Conservation (phyloP, 2,113 vertebrate genomes). For the rabbit (Oryctolagus cuniculus) region DNA sequence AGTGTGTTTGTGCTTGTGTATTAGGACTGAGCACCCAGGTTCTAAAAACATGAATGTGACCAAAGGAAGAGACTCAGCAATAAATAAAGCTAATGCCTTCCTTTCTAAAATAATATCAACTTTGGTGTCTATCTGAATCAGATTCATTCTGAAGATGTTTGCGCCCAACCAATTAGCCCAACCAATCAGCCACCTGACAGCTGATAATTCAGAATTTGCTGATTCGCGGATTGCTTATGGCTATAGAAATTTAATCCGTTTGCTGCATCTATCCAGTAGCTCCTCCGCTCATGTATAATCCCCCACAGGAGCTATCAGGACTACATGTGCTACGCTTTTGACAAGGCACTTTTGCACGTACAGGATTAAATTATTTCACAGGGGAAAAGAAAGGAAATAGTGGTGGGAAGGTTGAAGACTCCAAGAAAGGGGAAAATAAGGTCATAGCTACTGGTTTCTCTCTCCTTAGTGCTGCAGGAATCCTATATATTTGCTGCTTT, state of each 20-base stretch:
- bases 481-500: not conserved
- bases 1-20: not conserved
- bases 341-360: conserved; percentile 66
- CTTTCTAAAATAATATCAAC: conserved; percentile 22
- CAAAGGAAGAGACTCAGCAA: not conserved
- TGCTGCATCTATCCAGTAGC: not conserved
- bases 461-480: not conserved
- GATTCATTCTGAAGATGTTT: conserved; percentile 65
- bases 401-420: not conserved
- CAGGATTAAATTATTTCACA: conserved; percentile 72
- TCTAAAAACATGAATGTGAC: conserved; percentile 34
- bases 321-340: not conserved
- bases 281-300: conserved; percentile 7
- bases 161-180: conserved; percentile 1
- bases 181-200: conserved; percentile 60
- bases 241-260: conserved; percentile 67
- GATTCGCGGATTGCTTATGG: conserved; percentile 53
- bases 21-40: not conserved
- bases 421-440: conserved; percentile 64
- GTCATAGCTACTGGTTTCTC: not conserved
- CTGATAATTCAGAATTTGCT: conserved; percentile 61
- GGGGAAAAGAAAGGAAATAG: conserved; percentile 51
- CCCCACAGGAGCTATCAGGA: conserved; percentile 50
- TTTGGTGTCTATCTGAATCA: not conserved
- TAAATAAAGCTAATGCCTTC: not conserved